These are phyloP conservation scores for Arenaria interpres DNA, from an alignment of 2,113 vertebrate species.

Conservation along the genomic window DNA sequence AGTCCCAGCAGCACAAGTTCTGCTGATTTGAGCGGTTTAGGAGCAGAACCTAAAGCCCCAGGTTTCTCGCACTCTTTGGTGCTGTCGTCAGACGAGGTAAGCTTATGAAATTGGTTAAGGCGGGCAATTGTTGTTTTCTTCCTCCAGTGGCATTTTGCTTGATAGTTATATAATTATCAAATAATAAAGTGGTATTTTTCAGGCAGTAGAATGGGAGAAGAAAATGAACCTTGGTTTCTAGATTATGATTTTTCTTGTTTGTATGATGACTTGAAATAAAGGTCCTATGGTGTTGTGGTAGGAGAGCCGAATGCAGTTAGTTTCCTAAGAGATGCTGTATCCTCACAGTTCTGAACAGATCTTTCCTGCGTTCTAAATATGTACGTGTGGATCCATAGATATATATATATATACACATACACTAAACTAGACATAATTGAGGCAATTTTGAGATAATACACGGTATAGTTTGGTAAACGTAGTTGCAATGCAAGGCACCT, in stretches of 20 bases:
- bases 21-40: constrained; percentile 86
- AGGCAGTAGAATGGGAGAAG: background rate
- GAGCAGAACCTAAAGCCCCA: constrained; percentile 81
- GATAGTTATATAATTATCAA: background rate
- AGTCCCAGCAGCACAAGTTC: constrained; percentile 93
- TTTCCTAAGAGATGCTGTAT: background rate
- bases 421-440: background rate
- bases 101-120: background rate
- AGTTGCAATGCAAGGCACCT: background rate
- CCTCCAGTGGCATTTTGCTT: background rate
- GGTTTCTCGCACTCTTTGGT: constrained; percentile 80
- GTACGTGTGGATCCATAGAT: background rate
- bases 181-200: background rate
- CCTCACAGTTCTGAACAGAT: background rate
- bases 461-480: background rate
- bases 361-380: background rate
- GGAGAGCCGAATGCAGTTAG: background rate
- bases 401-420: too few relatives aligned
- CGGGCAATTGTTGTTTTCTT: background rate
- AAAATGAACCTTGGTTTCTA: background rate
- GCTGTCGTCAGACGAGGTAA: constrained; percentile 95
- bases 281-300: accelerated
- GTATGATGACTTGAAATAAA: background rate
- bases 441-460: background rate
- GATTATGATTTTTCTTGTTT: background rate